A percentile compares a stretch with the other conserved stretches of the same genome.
phyloP scores from a whole-genome alignment of 1,140 invertebrate species.

The Drosophila jambulina region DNA sequence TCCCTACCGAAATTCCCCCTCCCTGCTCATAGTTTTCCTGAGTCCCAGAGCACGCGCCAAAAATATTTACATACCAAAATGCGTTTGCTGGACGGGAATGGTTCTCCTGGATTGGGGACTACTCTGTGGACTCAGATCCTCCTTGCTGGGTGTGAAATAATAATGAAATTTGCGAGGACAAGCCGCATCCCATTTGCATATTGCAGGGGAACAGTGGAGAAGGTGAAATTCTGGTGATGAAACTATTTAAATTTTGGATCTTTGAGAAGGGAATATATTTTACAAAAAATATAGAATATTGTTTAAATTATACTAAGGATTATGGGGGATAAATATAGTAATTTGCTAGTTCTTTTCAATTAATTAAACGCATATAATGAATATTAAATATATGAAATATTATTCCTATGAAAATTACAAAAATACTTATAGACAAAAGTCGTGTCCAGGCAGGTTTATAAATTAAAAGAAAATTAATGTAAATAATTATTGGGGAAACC shows the following conservation, averaged over 20 bases:
- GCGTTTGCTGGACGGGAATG: slow-evolving; percentile 38
- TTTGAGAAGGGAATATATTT: not conserved
- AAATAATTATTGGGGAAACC: not conserved
- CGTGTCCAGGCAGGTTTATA: not conserved
- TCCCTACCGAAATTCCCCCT: not conserved
- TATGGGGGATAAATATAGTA: too few relatives aligned
- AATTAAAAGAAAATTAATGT: not conserved
- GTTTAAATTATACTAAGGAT: rapidly evolving
- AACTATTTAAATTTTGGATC: not conserved
- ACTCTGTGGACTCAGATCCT: slow-evolving; percentile 12
- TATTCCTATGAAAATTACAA: not conserved
- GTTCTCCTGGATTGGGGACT: slow-evolving; percentile 8
- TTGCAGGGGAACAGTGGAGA: slow-evolving; percentile 48
- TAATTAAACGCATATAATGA: too few relatives aligned
- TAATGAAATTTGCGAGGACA: slow-evolving; percentile 68
- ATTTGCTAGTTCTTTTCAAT: not conserved
- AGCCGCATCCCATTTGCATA: slow-evolving; percentile 66
- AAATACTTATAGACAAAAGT: not conserved
- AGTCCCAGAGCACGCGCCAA: slow-evolving; percentile 34
- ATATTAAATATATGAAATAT: not conserved
- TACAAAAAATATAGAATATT: not conserved
- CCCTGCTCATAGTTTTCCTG: slow-evolving; percentile 15
- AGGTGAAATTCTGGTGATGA: not conserved
- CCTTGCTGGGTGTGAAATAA: slow-evolving; percentile 57
- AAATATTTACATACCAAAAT: slow-evolving; percentile 79